Evolutionary conservation across 2,113 vertebrate species (phyloP), one percentile per base, ranked within the genome.

Genomic region (Periophthalmus modestus): DNA sequence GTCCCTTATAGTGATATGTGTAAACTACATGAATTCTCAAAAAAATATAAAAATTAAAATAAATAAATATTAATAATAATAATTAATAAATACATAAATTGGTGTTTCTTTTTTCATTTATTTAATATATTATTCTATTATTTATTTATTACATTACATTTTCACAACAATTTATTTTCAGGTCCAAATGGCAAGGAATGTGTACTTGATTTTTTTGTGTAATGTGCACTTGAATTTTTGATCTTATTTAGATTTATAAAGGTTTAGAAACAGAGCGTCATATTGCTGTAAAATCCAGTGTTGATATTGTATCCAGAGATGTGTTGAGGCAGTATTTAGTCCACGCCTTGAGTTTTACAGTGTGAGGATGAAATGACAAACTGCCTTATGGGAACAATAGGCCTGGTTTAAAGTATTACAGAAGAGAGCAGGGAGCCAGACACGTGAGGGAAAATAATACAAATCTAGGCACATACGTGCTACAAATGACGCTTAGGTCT

Each of bases 331-430:
- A 7, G 54, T 34, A 21, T 5, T 28, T 52, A 3, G 77, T 75
- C 82, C 83, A 82, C 89, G 66, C 80, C 82, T 78, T 66, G 67
- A 69, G 55, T 73, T 74, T 28, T 76, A 54, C 52, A 78, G 66
- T 57, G 52, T 28, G 75, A 55, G 71, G 66, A 73, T 63, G 69
- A 80, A 18, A 11, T 9, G 52, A 18, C 70, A 82, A 83, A 88
- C 68, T 70, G 69, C 73, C 69, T 2, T 5, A 5, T 72, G 33
- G 33, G 43, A 0, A 28, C 71, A 48, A 43, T 28, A 69, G 6
- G 13, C 12, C 7, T 19, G n/a, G 15, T 34, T 62, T 68, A 43
- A 50, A 39, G 63, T 33, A 55, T 2, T 66, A 68, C n/a, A 55
- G 61, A 14, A 14, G 9, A 59, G 68, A 7, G 7, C 74, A 54